phyloP scores from a whole-genome alignment of 23 tunicate species.

The Trididemnum clinides region DNA sequence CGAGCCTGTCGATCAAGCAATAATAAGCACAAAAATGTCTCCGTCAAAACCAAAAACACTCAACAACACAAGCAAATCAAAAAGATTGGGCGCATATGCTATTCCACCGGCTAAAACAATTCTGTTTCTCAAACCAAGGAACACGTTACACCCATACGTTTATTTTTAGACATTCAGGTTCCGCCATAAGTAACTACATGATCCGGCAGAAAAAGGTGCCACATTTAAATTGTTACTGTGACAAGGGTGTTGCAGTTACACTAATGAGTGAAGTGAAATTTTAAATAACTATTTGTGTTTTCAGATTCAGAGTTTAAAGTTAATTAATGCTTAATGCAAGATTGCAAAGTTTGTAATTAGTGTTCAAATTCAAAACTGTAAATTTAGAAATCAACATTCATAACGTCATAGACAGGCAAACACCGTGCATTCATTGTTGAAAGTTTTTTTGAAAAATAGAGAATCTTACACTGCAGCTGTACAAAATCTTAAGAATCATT shows the following conservation, averaged over 20 bases:
- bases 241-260: background rate
- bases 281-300: slow-evolving; percentile 18
- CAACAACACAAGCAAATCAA: too few species aligned
- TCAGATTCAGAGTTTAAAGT: background rate
- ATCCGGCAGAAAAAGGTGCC: slow-evolving; percentile 10
- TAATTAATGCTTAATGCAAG: background rate
- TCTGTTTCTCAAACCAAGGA: too few species aligned
- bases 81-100: too few species aligned
- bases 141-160: too few species aligned
- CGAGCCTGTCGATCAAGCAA: slow-evolving; percentile 58
- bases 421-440: slow-evolving; percentile 24
- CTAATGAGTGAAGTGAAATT: slow-evolving; percentile 10
- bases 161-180: too few species aligned
- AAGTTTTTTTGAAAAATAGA: slow-evolving; percentile 4
- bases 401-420: slow-evolving; percentile 22
- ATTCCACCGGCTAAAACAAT: background rate
- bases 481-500: slow-evolving; percentile 31
- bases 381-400: background rate
- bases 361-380: slow-evolving; percentile 2
- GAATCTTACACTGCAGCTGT: slow-evolving; percentile 16
- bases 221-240: slow-evolving; percentile 8
- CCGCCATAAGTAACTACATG: too few species aligned
- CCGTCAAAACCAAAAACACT: too few species aligned
- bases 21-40: too few species aligned
- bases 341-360: slow-evolving; percentile 3